These are phyloP conservation scores for Pelodytes ibericus DNA, from an alignment of 2,797 vertebrate species.

Conservation along the genomic window DNA sequence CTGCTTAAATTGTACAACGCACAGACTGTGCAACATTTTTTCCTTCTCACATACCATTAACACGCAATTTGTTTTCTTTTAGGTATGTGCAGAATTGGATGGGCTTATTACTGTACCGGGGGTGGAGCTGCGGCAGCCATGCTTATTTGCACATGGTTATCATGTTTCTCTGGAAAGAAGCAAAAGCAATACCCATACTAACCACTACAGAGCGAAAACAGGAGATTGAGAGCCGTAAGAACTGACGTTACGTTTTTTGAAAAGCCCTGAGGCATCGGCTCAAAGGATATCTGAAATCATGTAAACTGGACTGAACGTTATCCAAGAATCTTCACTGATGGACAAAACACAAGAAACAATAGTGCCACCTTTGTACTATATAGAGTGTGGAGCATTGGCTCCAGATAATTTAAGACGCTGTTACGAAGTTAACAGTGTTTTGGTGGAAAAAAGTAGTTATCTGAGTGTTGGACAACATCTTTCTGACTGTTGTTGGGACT, in stretches of 20 bases:
- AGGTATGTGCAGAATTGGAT: slow-evolving; percentile 94
- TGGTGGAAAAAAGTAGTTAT: neutral
- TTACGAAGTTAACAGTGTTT: slow-evolving; percentile 53
- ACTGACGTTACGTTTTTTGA: slow-evolving; percentile 19
- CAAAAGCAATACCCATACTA: slow-evolving; percentile 97
- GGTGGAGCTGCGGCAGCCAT: slow-evolving; percentile 85
- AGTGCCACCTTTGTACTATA: neutral
- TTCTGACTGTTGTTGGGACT: neutral
- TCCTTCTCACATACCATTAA: too few relatives aligned
- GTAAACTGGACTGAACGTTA: neutral
- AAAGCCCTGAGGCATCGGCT: slow-evolving; percentile 45
- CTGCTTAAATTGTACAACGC: too few relatives aligned
- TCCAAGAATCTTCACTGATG: neutral
- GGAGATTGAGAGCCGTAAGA: slow-evolving; percentile 1
- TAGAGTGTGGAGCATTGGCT: slow-evolving; percentile 45
- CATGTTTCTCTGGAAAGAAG: slow-evolving; percentile 95
- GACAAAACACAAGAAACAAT: neutral
- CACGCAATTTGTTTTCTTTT: slow-evolving; percentile 10
- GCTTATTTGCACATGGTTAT: slow-evolving; percentile 93
- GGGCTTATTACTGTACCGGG: slow-evolving; percentile 95
- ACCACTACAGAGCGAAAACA: slow-evolving; percentile 40
- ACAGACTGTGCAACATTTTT: too few relatives aligned
- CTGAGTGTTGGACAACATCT: neutral
- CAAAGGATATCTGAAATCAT: neutral
- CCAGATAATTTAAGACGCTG: slow-evolving; percentile 25